Evolutionary conservation across 2,113 vertebrate species (phyloP).

Genomic region (Perccottus glenii): DNA sequence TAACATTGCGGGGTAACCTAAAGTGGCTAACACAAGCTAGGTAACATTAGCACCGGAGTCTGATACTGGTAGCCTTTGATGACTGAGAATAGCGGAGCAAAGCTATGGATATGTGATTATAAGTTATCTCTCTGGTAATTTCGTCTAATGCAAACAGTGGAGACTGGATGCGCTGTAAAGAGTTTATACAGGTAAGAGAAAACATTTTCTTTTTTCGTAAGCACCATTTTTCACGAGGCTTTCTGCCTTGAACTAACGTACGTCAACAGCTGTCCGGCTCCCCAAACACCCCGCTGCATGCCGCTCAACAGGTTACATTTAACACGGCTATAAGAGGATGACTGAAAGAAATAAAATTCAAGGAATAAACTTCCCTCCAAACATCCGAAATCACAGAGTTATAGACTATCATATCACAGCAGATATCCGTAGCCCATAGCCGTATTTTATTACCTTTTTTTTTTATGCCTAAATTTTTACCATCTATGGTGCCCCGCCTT

Average conservation of each 20-base stretch:
- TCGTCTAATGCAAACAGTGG: constrained; percentile 36
- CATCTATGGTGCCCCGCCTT: neutral
- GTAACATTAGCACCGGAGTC: constrained; percentile 48
- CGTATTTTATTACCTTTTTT: neutral
- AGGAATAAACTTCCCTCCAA: neutral
- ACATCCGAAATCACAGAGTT: neutral
- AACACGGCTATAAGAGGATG: neutral
- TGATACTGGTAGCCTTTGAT: constrained; percentile 16
- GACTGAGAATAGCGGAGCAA: constrained; percentile 22
- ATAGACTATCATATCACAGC: neutral
- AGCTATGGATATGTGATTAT: constrained; percentile 44
- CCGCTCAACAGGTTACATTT: constrained; percentile 55
- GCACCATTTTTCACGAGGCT: neutral
- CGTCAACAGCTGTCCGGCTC: constrained; percentile 18
- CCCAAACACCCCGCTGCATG: constrained; percentile 4
- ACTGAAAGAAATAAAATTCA: neutral
- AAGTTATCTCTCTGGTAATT: constrained; percentile 14
- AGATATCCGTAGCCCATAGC: neutral
- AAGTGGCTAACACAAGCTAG: constrained; percentile 57
- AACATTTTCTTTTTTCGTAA: neutral
- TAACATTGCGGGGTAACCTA: constrained; percentile 12
- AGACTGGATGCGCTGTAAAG: constrained; percentile 23
- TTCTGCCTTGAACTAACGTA: neutral
- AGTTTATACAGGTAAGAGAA: constrained; percentile 49
- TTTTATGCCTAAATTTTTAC: neutral